A percentile compares a stretch with the other conserved stretches of the same genome.
Evolutionary conservation across 2,888 invertebrate genomes (phyloP).

Genomic region (Acleris cristana): DNA sequence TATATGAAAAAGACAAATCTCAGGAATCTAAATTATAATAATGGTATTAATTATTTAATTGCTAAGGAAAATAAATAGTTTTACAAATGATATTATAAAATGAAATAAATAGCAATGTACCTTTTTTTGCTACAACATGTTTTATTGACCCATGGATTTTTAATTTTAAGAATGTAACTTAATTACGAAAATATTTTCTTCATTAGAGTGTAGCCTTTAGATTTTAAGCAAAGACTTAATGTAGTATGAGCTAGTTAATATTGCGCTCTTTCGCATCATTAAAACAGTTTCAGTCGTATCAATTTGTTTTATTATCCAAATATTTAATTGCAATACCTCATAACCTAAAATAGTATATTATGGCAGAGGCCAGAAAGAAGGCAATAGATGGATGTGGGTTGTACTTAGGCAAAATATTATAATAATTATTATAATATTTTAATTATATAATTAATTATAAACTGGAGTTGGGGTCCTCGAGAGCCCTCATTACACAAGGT

Average conservation of each 20-base stretch:
- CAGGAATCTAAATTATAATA: slow-evolving; percentile 18
- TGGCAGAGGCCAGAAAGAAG: no score
- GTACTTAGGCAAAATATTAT: no score
- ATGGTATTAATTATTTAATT: slow-evolving; percentile 21
- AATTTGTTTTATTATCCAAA: slow-evolving; percentile 43
- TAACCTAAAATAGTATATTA: no score
- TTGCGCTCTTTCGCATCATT: slow-evolving; percentile 44
- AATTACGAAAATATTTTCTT: slow-evolving; percentile 19
- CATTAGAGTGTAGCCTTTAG: slow-evolving; percentile 19
- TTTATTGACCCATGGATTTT: slow-evolving; percentile 9
- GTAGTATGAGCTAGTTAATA: slow-evolving; percentile 29
- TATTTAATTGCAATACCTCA: neutral
- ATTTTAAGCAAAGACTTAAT: slow-evolving; percentile 15
- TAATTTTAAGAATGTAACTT: slow-evolving; percentile 15
- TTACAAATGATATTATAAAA: slow-evolving; percentile 27
- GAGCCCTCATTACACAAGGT: no score
- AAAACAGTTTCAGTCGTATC: slow-evolving; percentile 43
- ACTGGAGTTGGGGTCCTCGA: no score
- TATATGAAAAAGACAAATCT: slow-evolving; percentile 22
- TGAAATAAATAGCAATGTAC: slow-evolving; percentile 23
- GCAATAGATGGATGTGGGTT: no score
- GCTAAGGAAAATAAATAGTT: slow-evolving; percentile 25
- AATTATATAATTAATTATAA: no score
- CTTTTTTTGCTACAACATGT: slow-evolving; percentile 22
- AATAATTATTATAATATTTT: no score